Conservation (phyloP, 2,797 vertebrate genomes). For the Ctenosaura bakeri region DNA sequence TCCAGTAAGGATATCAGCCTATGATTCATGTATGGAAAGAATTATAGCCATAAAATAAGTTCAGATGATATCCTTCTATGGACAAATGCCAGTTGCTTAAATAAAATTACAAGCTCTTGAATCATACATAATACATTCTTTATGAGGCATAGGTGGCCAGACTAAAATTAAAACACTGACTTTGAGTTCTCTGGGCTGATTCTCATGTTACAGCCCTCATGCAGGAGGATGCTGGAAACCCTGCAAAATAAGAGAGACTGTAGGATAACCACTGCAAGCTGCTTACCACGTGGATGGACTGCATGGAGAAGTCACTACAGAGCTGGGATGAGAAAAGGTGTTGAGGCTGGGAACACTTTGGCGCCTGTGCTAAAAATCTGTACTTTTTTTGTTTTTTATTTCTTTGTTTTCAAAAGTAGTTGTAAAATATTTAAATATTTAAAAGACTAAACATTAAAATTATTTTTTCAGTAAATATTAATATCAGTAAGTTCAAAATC, state of each 20-base stretch:
- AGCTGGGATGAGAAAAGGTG: too few relatives aligned
- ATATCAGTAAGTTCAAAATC: too few relatives aligned
- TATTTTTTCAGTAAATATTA: too few relatives aligned
- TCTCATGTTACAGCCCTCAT: slow-evolving; percentile 10
- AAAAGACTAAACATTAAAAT: too few relatives aligned
- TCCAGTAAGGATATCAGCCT: slow-evolving; percentile 50
- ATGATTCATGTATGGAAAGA: slow-evolving; percentile 67
- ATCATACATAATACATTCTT: slow-evolving; percentile 42
- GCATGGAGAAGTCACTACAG: not conserved
- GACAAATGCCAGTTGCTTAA: slow-evolving; percentile 39
- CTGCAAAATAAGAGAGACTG: not conserved
- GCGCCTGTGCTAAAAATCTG: too few relatives aligned
- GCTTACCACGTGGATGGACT: not conserved
- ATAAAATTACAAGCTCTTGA: slow-evolving; percentile 41
- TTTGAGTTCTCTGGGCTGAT: slow-evolving; percentile 24
- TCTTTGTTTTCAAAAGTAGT: too few relatives aligned
- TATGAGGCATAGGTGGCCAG: slow-evolving; percentile 42
- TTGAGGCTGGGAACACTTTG: too few relatives aligned
- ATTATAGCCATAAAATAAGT: slow-evolving; percentile 59
- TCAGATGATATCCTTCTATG: slow-evolving; percentile 42
- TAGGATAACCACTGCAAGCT: not conserved
- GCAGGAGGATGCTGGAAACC: not conserved
- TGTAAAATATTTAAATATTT: too few relatives aligned
- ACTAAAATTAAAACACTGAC: slow-evolving; percentile 34
- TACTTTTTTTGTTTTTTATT: too few relatives aligned